A percentile compares a stretch with the other conserved stretches of the same genome.
Evolutionary conservation across 2,113 vertebrate genomes (phyloP).

Genomic region (Cyphomyrus discorhynchus): DNA sequence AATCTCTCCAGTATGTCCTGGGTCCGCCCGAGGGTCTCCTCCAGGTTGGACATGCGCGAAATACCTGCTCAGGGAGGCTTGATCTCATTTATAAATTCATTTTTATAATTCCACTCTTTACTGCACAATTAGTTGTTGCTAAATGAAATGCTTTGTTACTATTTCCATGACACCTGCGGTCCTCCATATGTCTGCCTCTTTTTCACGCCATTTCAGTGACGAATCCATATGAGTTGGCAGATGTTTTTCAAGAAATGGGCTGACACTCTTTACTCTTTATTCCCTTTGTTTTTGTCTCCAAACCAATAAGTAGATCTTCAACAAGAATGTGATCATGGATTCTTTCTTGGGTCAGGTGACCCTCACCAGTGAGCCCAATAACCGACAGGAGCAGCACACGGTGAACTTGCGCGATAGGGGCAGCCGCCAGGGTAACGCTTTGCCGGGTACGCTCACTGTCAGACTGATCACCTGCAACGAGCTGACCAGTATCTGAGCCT

Average conservation of each 20-base stretch:
- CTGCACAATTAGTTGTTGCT: neutral
- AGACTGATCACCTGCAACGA: slow-evolving; percentile 71
- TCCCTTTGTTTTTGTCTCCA: slow-evolving; percentile 6
- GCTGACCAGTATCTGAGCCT: slow-evolving; percentile 73
- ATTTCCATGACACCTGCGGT: neutral
- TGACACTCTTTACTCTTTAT: neutral
- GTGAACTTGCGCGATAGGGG: slow-evolving; percentile 81
- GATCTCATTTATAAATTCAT: neutral
- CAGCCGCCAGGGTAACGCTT: slow-evolving; percentile 70
- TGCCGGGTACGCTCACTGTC: slow-evolving; percentile 77
- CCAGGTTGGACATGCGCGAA: neutral
- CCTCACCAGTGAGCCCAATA: slow-evolving; percentile 70
- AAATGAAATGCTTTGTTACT: neutral
- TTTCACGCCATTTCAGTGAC: neutral
- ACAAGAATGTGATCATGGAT: slow-evolving; percentile 79
- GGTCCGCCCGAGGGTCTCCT: neutral
- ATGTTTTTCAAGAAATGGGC: no score
- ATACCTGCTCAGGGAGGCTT: neutral
- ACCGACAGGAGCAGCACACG: slow-evolving; percentile 77
- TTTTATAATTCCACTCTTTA: neutral
- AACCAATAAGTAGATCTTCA: slow-evolving; percentile 59
- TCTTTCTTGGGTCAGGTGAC: slow-evolving; percentile 90
- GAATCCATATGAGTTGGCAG: neutral
- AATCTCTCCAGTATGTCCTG: neutral
- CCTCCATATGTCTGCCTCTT: neutral